Percentiles rank a stretch among this genome's conserved stretches.
Conservation (phyloP, 2,888 invertebrate species). For the Celastrina argiolus region DNA sequence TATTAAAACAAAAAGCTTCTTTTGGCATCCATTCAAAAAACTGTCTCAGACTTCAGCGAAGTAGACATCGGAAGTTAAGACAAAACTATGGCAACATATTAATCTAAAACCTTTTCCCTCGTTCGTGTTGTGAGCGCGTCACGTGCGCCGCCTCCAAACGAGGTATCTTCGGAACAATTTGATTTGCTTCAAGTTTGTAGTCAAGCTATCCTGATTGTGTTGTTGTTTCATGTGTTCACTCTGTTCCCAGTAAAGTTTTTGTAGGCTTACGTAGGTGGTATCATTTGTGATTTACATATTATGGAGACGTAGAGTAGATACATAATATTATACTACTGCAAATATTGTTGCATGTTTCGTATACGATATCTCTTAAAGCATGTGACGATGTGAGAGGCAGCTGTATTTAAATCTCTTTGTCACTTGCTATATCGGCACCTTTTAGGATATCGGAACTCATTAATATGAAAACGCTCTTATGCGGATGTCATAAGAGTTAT, state of each 20-base stretch:
- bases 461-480: too few relatives aligned
- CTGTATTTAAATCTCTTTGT: too few relatives aligned
- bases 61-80: conserved; percentile 25
- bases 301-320: background rate
- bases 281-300: background rate
- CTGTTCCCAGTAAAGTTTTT: background rate
- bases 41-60: conserved; percentile 25
- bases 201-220: conserved; percentile 31
- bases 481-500: too few relatives aligned
- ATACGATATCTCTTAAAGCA: too few relatives aligned
- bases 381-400: too few relatives aligned
- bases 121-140: conserved; percentile 33
- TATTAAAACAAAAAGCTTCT: conserved; percentile 27
- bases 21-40: conserved; percentile 32
- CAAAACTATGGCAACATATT: conserved; percentile 32
- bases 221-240: conserved; percentile 30
- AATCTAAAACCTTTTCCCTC: conserved; percentile 33
- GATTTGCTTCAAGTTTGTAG: conserved; percentile 29
- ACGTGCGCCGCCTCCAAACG: conserved; percentile 30
- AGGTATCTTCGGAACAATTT: conserved; percentile 32
- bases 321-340: too few relatives aligned
- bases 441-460: too few relatives aligned
- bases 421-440: too few relatives aligned
- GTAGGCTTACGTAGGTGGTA: background rate
- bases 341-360: too few relatives aligned